Conservation (phyloP, 2,888 invertebrate genomes). For the Sinhomidia bicolor region DNA sequence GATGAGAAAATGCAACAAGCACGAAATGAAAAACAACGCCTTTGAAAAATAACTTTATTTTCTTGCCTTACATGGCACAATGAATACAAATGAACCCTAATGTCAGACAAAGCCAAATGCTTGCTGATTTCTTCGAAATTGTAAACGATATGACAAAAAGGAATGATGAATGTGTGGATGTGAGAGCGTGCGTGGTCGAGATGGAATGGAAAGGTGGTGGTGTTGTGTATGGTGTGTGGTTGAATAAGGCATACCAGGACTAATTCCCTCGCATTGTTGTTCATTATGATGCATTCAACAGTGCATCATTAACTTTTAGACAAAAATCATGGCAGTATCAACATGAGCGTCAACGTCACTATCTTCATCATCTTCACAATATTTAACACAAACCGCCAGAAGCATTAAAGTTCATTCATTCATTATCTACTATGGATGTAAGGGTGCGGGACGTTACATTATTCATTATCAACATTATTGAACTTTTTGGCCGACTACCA, state of each 20-base stretch:
- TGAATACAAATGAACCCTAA: conserved; percentile 69
- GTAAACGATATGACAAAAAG: conserved; percentile 25
- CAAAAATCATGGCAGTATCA: conserved; percentile 19
- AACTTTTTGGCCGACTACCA: conserved; percentile 11
- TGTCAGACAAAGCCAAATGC: conserved; percentile 7
- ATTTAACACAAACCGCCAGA: not conserved
- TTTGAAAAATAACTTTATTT: conserved; percentile 64
- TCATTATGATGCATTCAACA: conserved; percentile 54
- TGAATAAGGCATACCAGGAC: conserved; percentile 39
- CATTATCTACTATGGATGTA: not conserved
- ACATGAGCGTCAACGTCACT: not conserved
- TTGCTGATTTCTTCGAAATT: conserved; percentile 31
- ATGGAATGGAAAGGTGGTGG: conserved; percentile 30
- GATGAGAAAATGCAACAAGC: conserved; percentile 28
- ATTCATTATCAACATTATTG: conserved; percentile 21
- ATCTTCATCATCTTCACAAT: conserved; percentile 21
- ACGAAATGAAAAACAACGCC: conserved; percentile 46
- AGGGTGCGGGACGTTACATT: conserved; percentile 42
- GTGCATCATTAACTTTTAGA: conserved; percentile 49
- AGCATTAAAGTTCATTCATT: not conserved
- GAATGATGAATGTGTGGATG: conserved; percentile 62
- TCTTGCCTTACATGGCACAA: conserved; percentile 63
- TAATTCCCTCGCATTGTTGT: conserved; percentile 55
- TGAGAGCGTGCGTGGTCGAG: conserved; percentile 30
- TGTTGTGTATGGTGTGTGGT: not conserved